phyloP scores from a whole-genome alignment of 2,113 vertebrate species.

The Vicugna pacos region DNA sequence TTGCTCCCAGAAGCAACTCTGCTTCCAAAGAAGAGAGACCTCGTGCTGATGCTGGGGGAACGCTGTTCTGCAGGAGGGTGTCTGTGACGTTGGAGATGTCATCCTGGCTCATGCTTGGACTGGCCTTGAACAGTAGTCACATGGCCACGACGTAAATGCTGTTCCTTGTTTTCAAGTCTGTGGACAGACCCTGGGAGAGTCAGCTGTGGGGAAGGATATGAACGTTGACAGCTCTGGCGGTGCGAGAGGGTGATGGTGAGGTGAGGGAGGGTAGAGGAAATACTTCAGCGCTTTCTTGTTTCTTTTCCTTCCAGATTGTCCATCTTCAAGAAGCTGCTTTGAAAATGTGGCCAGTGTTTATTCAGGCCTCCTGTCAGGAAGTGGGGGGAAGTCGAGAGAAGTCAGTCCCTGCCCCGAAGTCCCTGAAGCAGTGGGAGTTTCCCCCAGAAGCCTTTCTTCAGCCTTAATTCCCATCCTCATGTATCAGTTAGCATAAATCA shows the following conservation, averaged over 20 bases:
- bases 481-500: slow-evolving; percentile 66
- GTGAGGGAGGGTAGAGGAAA: not conserved
- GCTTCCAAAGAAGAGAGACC: not conserved
- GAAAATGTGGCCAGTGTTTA: not conserved
- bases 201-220: not conserved
- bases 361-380: not conserved
- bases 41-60: not conserved
- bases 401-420: not conserved
- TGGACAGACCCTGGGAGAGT: not conserved
- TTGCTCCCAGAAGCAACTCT: not conserved
- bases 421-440: not conserved
- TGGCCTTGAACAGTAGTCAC: not conserved
- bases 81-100: fast-evolving
- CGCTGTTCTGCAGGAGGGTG: not conserved
- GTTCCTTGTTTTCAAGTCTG: not conserved
- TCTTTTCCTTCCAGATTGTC: slow-evolving; percentile 63
- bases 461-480: slow-evolving; percentile 30
- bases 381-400: not conserved
- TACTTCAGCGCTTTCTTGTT: not conserved
- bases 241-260: fast-evolving
- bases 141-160: not conserved
- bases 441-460: not conserved
- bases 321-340: slow-evolving; percentile 13
- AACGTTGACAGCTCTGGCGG: not conserved
- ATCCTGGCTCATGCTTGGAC: not conserved